These are phyloP conservation scores for Myioborus miniatus DNA, from an alignment of 2,797 vertebrate species.

Conservation along the genomic window DNA sequence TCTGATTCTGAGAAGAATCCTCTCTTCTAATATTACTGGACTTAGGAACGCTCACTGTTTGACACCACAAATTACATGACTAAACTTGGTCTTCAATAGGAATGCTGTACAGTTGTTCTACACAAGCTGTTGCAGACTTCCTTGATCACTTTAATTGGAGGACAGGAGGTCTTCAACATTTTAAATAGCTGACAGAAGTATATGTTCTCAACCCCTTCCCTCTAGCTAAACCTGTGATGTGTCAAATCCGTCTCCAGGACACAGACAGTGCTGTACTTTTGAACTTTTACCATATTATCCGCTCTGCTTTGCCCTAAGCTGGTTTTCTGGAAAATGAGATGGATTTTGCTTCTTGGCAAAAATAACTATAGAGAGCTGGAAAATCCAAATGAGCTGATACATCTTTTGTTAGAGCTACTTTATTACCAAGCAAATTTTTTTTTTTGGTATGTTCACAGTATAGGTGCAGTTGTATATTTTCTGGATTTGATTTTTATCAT, in stretches of 20 bases:
- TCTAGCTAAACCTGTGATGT: constrained; percentile 49
- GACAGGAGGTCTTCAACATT: constrained; percentile 60
- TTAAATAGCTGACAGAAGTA: constrained; percentile 62
- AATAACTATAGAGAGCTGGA: background rate
- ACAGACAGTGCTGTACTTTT: background rate
- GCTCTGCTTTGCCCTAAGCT: constrained; percentile 11
- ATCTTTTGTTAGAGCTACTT: constrained; percentile 36
- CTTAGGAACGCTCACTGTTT: background rate
- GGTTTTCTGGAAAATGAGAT: constrained; percentile 55
- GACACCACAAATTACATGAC: constrained; percentile 1
- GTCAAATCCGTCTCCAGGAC: constrained; percentile 15
- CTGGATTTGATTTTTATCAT: constrained; percentile 6
- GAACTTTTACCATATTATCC: constrained; percentile 24
- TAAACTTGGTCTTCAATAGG: constrained; percentile 6
- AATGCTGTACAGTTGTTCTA: background rate
- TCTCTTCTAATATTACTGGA: background rate
- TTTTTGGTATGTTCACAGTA: background rate
- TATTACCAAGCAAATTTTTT: background rate
- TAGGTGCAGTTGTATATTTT: background rate
- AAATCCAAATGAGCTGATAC: constrained; percentile 27
- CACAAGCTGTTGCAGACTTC: constrained; percentile 7
- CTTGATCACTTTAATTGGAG: constrained; percentile 68
- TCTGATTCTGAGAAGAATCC: background rate
- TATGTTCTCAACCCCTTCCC: constrained; percentile 32
- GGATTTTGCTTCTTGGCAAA: constrained; percentile 41